Percentiles rank a stretch among this genome's conserved stretches.
Evolutionary conservation across 2,888 invertebrate genomes (phyloP).

Genomic region (Eumerus sabulonum): DNA sequence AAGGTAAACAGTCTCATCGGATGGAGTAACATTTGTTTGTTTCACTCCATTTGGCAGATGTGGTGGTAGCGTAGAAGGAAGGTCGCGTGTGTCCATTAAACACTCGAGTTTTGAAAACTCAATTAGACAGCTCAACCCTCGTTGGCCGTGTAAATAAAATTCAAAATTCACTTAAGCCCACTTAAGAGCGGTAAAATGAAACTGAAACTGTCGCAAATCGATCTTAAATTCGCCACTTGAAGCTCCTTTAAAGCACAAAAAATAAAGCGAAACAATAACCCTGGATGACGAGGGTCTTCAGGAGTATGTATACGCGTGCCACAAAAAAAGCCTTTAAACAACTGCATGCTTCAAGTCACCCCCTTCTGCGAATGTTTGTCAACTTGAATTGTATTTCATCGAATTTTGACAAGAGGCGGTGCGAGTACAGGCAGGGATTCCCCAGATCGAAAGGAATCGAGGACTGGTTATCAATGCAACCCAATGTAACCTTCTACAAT

Average conservation of each 20-base stretch:
- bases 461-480: constrained; percentile 49
- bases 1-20: too few species aligned
- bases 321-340: constrained; percentile 19
- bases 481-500: constrained; percentile 59
- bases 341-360: constrained; percentile 23
- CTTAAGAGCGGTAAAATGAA: constrained; percentile 62
- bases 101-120: constrained; percentile 56
- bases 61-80: not conserved
- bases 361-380: constrained; percentile 58
- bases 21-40: too few species aligned
- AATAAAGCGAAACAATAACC: constrained; percentile 41
- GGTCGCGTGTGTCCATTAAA: constrained; percentile 29
- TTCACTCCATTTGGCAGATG: too few species aligned
- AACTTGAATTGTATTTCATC: constrained; percentile 51
- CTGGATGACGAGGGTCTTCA: constrained; percentile 5
- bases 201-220: constrained; percentile 75
- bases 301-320: constrained; percentile 55
- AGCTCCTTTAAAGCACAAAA: constrained; percentile 45
- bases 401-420: constrained; percentile 7
- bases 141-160: constrained; percentile 41
- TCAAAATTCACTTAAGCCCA: constrained; percentile 46
- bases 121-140: constrained; percentile 62
- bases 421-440: constrained; percentile 22
- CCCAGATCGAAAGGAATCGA: constrained; percentile 20
- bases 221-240: constrained; percentile 76